Base-by-base conservation (phyloP, 2,888 invertebrate genomes). In the Caenorhabditis zanzibari region DNA sequence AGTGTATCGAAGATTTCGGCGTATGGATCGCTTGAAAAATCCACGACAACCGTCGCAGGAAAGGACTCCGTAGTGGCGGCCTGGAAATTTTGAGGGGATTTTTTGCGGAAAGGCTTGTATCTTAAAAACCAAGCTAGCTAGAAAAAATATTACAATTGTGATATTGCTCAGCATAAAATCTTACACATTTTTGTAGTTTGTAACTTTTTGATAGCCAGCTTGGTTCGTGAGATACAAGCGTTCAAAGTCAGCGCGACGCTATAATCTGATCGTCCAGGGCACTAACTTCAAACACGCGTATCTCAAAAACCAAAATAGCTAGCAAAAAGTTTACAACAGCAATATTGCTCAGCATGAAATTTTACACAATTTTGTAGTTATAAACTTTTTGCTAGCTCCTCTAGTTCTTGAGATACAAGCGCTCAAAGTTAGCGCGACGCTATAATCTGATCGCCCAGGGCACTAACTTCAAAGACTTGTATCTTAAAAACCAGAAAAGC, bases 1-100 rank as follows among this genome's bases (percentile, higher is more conserved):
- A 7, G 85, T 71, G 74, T 90, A 91, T 16, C 75, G 72, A 12
- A 90, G 72, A 49, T 83, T 88, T 10, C 91, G 77, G 92, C 97
- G 94, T 89, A 97, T 96, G 92, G 96, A 89, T 44, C 88, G 26
- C 49, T 85, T 97, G 94, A 97, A 97, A 94, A 97, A 97, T 5
- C 97, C 97, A 68, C 97, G 94, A 84, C 94, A 94, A 0, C 94
- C 94, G 85, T 94, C 94, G 88, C 94, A 94, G 75, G 93, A 93
- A 74, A 93, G 91, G 4, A 94, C 94, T 7, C 94, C 94, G 69
- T 90, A 90, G 64, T 90, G 90, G 12, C 89, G 83, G 1, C 90
- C 90, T 89, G 63, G 58, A 81, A 38, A 12, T 38, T 10, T 38
- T 2, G 2, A 44, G 44, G 16, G 19, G 32, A 7, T 24, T 16